Percentiles rank a stretch among this genome's conserved stretches.
phyloP scores from a whole-genome alignment of 1,140 invertebrate species.

The Neoseiulus cucumeris region DNA sequence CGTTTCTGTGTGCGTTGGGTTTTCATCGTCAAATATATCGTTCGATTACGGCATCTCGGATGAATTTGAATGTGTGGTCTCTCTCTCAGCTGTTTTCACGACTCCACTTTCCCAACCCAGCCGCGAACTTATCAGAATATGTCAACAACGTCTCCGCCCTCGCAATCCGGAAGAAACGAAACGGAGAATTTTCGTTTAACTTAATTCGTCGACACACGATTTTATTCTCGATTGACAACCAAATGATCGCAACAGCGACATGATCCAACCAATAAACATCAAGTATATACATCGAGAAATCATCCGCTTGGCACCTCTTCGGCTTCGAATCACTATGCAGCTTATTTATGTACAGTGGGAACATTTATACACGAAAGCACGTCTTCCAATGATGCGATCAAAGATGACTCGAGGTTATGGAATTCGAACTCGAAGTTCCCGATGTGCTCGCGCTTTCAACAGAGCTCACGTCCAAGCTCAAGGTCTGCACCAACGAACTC shows the following conservation, averaged over 20 bases:
- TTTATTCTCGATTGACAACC: not conserved
- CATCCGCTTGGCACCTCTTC: not conserved
- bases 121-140: too few species aligned
- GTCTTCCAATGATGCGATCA: not conserved
- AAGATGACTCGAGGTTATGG: slow-evolving; percentile 8
- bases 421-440: slow-evolving; percentile 6
- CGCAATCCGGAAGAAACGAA: too few species aligned
- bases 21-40: too few species aligned
- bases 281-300: not conserved
- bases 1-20: too few species aligned
- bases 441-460: slow-evolving; percentile 5
- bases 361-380: not conserved
- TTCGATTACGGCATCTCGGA: too few species aligned
- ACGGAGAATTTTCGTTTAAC: too few species aligned
- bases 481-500: not conserved
- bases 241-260: not conserved
- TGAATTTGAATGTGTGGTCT: too few species aligned
- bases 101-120: too few species aligned
- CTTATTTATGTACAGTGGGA: not conserved
- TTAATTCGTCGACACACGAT: too few species aligned
- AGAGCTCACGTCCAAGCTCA: not conserved
- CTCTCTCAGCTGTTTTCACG: too few species aligned
- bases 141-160: too few species aligned
- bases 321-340: not conserved
- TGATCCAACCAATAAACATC: not conserved